phyloP scores from a whole-genome alignment of 2,113 vertebrate species.

The Peromyscus californicus region DNA sequence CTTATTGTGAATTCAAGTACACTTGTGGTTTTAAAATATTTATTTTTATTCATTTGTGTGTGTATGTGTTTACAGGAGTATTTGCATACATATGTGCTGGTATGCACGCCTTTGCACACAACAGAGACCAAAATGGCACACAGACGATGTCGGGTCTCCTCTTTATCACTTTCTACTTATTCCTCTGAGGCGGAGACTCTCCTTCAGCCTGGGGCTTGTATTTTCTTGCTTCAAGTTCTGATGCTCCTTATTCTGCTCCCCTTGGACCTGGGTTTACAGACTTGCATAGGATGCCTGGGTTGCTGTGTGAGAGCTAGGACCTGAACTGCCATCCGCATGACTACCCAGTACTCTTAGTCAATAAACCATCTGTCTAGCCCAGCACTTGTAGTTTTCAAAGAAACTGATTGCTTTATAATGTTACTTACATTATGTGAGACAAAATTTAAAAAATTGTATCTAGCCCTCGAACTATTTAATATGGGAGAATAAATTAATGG shows the following conservation, averaged over 20 bases:
- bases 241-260: neutral
- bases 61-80: no score
- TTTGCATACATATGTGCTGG: neutral
- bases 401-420: neutral
- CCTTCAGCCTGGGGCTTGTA: neutral
- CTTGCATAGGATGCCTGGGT: neutral
- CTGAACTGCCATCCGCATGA: neutral
- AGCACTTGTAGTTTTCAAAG: neutral
- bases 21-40: neutral
- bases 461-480: neutral
- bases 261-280: neutral
- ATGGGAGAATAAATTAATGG: neutral
- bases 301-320: neutral
- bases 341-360: neutral
- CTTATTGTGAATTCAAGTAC: neutral
- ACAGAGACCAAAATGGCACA: neutral
- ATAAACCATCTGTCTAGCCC: neutral
- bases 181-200: neutral
- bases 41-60: neutral
- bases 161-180: neutral
- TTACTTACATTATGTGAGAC: neutral
- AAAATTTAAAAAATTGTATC: neutral
- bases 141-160: no score
- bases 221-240: neutral
- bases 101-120: neutral